phyloP scores from a whole-genome alignment of 2,113 vertebrate genomes.

The Halichoeres trimaculatus region DNA sequence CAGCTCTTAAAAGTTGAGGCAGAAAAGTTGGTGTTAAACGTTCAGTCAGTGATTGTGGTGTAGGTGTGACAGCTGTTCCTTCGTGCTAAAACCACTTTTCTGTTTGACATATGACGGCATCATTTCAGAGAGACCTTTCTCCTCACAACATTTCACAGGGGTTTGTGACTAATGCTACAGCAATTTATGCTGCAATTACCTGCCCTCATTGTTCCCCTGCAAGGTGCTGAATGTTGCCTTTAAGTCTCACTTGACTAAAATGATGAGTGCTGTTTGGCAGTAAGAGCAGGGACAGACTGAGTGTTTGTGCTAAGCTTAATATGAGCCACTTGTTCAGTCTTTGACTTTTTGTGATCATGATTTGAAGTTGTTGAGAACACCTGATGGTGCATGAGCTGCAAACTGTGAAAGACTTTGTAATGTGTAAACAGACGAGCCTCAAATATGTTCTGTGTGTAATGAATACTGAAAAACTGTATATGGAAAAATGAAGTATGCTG shows the following conservation, averaged over 20 bases:
- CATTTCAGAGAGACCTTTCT: conserved; percentile 20
- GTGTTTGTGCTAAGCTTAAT: conserved; percentile 16
- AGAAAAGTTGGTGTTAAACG: not conserved
- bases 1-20: not conserved
- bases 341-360: conserved; percentile 10
- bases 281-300: conserved; percentile 11
- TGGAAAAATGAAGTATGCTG: not conserved
- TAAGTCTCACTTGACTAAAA: conserved; percentile 36
- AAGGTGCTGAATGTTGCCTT: conserved; percentile 19
- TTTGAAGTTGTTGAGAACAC: conserved; percentile 6
- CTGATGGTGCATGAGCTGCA: conserved; percentile 2
- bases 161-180: conserved; percentile 47
- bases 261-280: conserved; percentile 3
- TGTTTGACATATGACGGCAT: conserved; percentile 1
- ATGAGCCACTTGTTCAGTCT: conserved; percentile 25
- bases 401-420: not conserved
- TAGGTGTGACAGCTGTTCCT: not conserved
- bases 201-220: conserved; percentile 32
- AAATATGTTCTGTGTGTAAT: not conserved
- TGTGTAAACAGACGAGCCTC: not conserved
- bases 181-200: conserved; percentile 34
- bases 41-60: not conserved
- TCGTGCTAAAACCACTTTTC: not conserved
- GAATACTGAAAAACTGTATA: not conserved
- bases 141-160: conserved; percentile 4